Evolutionary conservation across 2,113 vertebrate genomes (phyloP), one percentile per base, ranked within the genome.

Genomic region (Pluvialis apricaria): DNA sequence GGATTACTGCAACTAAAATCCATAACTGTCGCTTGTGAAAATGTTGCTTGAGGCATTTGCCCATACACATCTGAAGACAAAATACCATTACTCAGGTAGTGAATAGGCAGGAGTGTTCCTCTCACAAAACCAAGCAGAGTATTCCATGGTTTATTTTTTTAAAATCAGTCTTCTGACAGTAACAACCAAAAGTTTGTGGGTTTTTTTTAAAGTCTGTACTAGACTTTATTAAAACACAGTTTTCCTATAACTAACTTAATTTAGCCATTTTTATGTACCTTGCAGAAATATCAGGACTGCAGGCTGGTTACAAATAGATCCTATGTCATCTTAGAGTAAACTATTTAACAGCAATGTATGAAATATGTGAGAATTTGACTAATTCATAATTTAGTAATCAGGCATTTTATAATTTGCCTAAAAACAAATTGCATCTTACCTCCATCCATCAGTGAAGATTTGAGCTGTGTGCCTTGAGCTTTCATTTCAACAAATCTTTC

Each of bases 121-220:
- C 79, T 47, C 52, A 71, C 29, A 81, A 55, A 88, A 57, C 25
- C 25, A 60, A 72, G 31, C 47, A 90, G 7, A 58, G 11, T 47
- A 42, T 72, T 52, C 32, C 36, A 5, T 0, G 0, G 12, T 44
- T 83, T 25, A 2, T n/a, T 84, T n/a, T 51, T 49, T 57, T 11
- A 6, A 79, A 75, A 28, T 66, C 60, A n/a, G 7, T 80, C 19
- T 81, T 32, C 25, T 54, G 38, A 36, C 11, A 34, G 7, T 86
- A 65, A 70, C 25, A 57, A 44, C 29, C 20, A 64, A 5, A 69
- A 29, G 6, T 60, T 15, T 73, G 13, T 31, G 29, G 19, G 22
- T 3, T 13, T 44, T 73, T 64, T 88, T 58, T 9, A 1, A 80
- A 52, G 44, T 69, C 26, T 60, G 15, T 49, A 61, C 40, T 24